A percentile compares a stretch with the other conserved stretches of the same genome.
Evolutionary conservation across 1,140 invertebrate genomes (phyloP).

Genomic region (Conus betulinus): DNA sequence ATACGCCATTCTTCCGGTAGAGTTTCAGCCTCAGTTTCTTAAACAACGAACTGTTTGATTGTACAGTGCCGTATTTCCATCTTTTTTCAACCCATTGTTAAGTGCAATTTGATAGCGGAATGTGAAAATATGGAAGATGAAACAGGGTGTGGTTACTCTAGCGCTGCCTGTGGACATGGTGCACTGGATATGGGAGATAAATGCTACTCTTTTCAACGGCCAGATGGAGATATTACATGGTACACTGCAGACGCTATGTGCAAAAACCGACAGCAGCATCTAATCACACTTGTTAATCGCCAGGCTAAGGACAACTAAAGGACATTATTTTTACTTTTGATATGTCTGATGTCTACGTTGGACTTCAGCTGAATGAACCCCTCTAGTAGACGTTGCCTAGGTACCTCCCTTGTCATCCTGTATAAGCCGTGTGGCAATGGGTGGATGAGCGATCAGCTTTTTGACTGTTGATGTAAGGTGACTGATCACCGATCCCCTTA

Average conservation of each 20-base stretch:
- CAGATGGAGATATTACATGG: not conserved
- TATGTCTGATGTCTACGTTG: not conserved
- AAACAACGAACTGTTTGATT: not conserved
- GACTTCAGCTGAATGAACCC: not conserved
- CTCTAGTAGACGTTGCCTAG: not conserved
- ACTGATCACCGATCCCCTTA: not conserved
- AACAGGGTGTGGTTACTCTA: not conserved
- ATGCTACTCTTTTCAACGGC: not conserved
- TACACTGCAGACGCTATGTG: not conserved
- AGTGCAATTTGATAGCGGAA: not conserved
- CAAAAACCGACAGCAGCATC: not conserved
- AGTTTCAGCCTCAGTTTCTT: not conserved
- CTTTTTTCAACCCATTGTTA: not conserved
- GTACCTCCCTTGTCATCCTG: not conserved
- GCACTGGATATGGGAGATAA: not conserved
- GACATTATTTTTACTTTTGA: not conserved
- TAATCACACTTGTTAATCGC: not conserved
- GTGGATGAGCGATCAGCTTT: not conserved
- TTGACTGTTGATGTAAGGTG: not conserved
- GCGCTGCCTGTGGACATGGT: not conserved
- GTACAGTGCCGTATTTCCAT: not conserved
- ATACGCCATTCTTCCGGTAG: not conserved
- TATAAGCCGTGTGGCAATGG: slow-evolving; percentile 12
- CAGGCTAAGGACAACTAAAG: not conserved
- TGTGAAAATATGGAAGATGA: not conserved